Evolutionary conservation across 2,797 vertebrate genomes (phyloP), one percentile per base, ranked within the genome.

Genomic region (Enteromius viviparus): DNA sequence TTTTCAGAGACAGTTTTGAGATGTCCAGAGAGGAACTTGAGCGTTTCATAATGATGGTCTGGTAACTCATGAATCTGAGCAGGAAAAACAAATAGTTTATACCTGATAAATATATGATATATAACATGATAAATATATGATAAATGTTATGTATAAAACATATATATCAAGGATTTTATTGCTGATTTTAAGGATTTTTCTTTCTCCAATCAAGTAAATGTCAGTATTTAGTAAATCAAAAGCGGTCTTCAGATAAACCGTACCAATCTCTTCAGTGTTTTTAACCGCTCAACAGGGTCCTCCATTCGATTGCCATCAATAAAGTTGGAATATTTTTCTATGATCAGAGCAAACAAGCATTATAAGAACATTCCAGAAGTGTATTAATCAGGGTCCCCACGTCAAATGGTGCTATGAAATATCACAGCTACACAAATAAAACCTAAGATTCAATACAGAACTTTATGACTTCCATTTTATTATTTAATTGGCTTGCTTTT

Each of bases 221-320:
- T 37, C 4, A 75, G 3, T 21, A 37, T 60, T 58, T 37, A n/a
- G 5, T 15, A 77, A 14, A 53, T 64, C 55, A 19, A 51, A 14
- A 19, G 70, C 5, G 6, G 4, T n/a, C 6, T 37, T 32, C 15
- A n/a, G 92, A 96, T 93, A 78, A 78, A 34, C 12, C 32, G 10
- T 94, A 99, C 98, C 95, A 99, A 94, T 93, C 93, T 96, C 91
- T 98, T 99, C 75, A 99, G 93, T 6, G 96, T 95, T 92, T 97
- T 98, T 87, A 99, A 91, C 85, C 97, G 94, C 47, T 98, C 97
- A 49, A 97, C 92, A 2, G 96, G 95, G 87, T 99, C 96, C 91
- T 98, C 97, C 84, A 93, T 96, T 92, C 98, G 95, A 91, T 97
- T 99, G 77, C 97, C 98, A 87, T 99, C 98, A 87, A 99, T 99